Conservation (phyloP, 2,888 invertebrate species). For the Sphaerolaimus hirsutus region DNA sequence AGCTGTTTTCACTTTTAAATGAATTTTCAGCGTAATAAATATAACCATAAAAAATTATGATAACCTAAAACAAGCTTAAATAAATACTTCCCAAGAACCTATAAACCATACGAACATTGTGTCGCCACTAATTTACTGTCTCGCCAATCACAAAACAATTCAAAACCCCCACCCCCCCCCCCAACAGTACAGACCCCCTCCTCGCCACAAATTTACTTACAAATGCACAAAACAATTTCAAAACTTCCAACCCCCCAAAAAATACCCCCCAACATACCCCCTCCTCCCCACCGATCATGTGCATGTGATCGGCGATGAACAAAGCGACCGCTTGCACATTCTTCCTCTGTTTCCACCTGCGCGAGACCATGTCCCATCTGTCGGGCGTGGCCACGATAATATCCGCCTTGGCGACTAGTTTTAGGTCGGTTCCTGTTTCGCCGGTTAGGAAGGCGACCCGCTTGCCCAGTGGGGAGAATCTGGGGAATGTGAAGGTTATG, state of each 20-base stretch:
- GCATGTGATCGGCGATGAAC: slow-evolving; percentile 85
- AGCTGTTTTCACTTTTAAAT: too few species aligned
- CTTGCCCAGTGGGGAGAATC: slow-evolving; percentile 50
- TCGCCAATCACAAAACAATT: too few species aligned
- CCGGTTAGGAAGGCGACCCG: slow-evolving; percentile 67
- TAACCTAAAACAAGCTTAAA: too few species aligned
- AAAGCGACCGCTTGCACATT: slow-evolving; percentile 87
- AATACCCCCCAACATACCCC: slow-evolving; percentile 24
- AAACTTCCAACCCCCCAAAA: neutral
- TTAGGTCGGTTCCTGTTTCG: slow-evolving; percentile 86
- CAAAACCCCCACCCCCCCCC: too few species aligned
- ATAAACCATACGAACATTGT: too few species aligned
- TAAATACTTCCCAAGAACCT: too few species aligned
- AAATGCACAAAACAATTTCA: neutral
- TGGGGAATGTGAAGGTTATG: neutral
- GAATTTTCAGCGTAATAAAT: too few species aligned
- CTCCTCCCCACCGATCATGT: slow-evolving; percentile 37
- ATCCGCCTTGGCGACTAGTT: slow-evolving; percentile 53
- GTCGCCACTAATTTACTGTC: too few species aligned
- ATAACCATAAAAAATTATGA: too few species aligned
- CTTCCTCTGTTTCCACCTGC: slow-evolving; percentile 94
- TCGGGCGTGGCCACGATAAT: slow-evolving; percentile 89
- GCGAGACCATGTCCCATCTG: slow-evolving; percentile 91
- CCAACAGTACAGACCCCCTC: too few species aligned
- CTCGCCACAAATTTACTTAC: neutral